A percentile compares a stretch with the other conserved stretches of the same genome.
These are phyloP conservation scores for Myotis planiceps DNA, from an alignment of 2,797 vertebrate genomes.

Conservation along the genomic window DNA sequence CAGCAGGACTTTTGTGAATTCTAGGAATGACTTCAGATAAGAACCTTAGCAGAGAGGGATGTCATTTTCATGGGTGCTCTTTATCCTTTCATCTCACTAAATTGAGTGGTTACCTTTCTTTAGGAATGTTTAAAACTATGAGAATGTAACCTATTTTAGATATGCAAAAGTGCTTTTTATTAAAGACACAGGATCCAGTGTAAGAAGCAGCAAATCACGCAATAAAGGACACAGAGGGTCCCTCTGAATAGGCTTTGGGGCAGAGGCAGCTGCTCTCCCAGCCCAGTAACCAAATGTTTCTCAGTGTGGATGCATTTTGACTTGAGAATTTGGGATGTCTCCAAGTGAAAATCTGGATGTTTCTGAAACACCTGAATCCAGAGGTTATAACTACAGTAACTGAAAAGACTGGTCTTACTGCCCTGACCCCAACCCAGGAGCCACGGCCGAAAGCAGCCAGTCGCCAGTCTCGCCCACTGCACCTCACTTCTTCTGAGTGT, in stretches of 20 bases:
- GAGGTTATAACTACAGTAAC: not conserved
- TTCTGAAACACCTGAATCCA: not conserved
- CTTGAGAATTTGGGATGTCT: not conserved
- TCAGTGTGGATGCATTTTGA: not conserved
- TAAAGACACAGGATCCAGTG: not conserved
- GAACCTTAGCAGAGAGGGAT: not conserved
- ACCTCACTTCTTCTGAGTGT: not conserved
- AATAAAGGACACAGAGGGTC: not conserved
- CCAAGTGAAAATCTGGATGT: not conserved
- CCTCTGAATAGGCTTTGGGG: not conserved
- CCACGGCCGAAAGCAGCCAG: not conserved
- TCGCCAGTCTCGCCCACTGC: rapidly evolving
- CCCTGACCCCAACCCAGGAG: not conserved
- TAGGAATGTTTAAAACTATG: not conserved
- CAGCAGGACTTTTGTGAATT: not conserved
- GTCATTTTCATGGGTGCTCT: not conserved
- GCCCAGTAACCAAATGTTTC: not conserved
- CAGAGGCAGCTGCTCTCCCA: not conserved
- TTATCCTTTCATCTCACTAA: not conserved
- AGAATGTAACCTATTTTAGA: not conserved
- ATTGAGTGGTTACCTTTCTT: not conserved
- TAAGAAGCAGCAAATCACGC: not conserved
- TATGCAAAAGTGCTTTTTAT: not conserved
- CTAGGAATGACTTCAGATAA: not conserved
- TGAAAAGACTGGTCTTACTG: not conserved